Evolutionary conservation across 1,140 invertebrate genomes (phyloP).

Genomic region (Drosophila funebris): DNA sequence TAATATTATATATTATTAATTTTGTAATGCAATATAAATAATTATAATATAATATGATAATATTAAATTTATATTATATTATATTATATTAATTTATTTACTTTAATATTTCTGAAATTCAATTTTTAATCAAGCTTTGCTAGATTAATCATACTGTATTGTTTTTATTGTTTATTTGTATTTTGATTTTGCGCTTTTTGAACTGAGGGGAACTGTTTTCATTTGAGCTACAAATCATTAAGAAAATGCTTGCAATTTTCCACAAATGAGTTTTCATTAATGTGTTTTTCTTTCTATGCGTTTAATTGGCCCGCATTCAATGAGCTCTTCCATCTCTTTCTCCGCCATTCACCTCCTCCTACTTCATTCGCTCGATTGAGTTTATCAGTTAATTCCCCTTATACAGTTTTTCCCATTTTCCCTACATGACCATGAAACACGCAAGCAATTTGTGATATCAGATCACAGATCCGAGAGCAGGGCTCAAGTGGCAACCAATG

Average conservation of each 20-base stretch:
- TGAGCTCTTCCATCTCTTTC: not conserved
- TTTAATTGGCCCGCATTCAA: conserved; percentile 29
- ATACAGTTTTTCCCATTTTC: conserved; percentile 14
- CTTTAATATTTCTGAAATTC: too few species aligned
- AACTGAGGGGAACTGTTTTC: not conserved
- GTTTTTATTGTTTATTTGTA: not conserved
- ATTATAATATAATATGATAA: too few species aligned
- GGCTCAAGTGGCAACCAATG: conserved; percentile 32
- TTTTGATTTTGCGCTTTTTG: not conserved
- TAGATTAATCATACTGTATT: not conserved
- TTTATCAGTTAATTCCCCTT: conserved; percentile 46
- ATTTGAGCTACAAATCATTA: not conserved
- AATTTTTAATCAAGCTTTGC: not conserved
- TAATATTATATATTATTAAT: too few species aligned
- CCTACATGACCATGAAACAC: conserved; percentile 44
- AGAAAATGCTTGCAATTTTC: conserved; percentile 17
- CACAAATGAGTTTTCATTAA: conserved; percentile 4
- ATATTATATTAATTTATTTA: too few species aligned
- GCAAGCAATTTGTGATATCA: conserved; percentile 47
- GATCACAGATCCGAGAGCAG: conserved; percentile 4
- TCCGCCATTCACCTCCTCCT: not conserved
- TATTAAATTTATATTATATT: not conserved
- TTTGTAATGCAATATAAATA: too few species aligned
- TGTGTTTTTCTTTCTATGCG: not conserved
- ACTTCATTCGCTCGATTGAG: not conserved